Evolutionary conservation across 2,797 vertebrate genomes (phyloP).

Genomic region (Enteromius mattozi): DNA sequence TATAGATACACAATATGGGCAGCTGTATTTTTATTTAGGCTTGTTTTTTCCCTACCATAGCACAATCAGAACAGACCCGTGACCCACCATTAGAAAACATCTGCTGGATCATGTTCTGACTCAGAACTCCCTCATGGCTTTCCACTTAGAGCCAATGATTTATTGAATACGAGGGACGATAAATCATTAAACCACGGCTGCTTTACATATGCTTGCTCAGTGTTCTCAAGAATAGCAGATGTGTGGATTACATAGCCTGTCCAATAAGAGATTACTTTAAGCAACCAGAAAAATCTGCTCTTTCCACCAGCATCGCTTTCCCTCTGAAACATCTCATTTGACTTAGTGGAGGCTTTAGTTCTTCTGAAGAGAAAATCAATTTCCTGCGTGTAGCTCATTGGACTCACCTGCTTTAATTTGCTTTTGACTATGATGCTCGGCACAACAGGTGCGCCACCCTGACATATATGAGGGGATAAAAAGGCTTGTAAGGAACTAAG

Average conservation of each 20-base stretch:
- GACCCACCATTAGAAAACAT: conserved; percentile 11
- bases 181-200: conserved; percentile 43
- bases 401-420: conserved; percentile 36
- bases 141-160: conserved; percentile 49
- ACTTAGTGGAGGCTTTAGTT: conserved; percentile 19
- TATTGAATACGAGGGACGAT: conserved; percentile 40
- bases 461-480: background rate
- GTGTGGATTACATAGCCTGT: conserved; percentile 7
- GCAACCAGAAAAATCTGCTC: conserved; percentile 7
- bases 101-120: conserved; percentile 32
- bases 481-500: background rate
- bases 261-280: background rate
- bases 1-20: background rate
- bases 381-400: background rate
- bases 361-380: conserved; percentile 23
- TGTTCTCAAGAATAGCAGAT: conserved; percentile 25
- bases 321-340: background rate
- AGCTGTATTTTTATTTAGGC: background rate
- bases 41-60: background rate
- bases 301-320: background rate
- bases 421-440: background rate
- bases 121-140: conserved; percentile 24
- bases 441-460: background rate
- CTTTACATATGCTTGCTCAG: conserved; percentile 37
- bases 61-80: background rate